A percentile compares a stretch with the other conserved stretches of the same genome.
Evolutionary conservation across 2,888 invertebrate species (phyloP).

Genomic region (Apeira syringaria): DNA sequence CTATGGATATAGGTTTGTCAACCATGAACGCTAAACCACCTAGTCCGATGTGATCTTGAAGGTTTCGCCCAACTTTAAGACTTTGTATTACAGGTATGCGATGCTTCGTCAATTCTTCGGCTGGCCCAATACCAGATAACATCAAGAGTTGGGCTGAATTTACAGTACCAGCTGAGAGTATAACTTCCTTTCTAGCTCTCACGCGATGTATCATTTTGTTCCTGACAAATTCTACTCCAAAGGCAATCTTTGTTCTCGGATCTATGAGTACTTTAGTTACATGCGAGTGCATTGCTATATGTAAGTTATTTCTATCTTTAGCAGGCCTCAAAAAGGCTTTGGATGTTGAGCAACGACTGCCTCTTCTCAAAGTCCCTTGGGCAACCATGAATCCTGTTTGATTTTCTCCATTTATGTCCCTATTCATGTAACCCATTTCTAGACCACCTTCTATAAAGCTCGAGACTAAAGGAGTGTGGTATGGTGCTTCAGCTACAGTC

Average conservation of each 20-base stretch:
- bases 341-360: constrained; percentile 93
- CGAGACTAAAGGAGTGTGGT: constrained; percentile 91
- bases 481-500: constrained; percentile 94
- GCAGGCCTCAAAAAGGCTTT: constrained; percentile 94
- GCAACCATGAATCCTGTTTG: constrained; percentile 96
- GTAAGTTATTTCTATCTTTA: constrained; percentile 90
- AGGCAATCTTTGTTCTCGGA: constrained; percentile 89
- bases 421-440: constrained; percentile 92
- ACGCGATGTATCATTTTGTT: constrained; percentile 89
- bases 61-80: constrained; percentile 91
- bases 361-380: constrained; percentile 90
- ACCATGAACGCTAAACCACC: constrained; percentile 93
- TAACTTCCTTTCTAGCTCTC: constrained; percentile 92
- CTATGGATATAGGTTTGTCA: constrained; percentile 90
- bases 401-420: constrained; percentile 93
- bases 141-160: constrained; percentile 97
- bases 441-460: constrained; percentile 93
- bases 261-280: constrained; percentile 90
- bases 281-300: constrained; percentile 92
- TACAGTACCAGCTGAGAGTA: constrained; percentile 95
- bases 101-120: constrained; percentile 87
- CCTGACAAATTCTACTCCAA: constrained; percentile 92
- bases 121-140: constrained; percentile 95
- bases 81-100: constrained; percentile 92
- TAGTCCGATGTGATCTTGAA: constrained; percentile 95